Evolutionary conservation across 2,888 invertebrate species (phyloP), one percentile per base, ranked within the genome.

Genomic region (Napeogenes inachia): DNA sequence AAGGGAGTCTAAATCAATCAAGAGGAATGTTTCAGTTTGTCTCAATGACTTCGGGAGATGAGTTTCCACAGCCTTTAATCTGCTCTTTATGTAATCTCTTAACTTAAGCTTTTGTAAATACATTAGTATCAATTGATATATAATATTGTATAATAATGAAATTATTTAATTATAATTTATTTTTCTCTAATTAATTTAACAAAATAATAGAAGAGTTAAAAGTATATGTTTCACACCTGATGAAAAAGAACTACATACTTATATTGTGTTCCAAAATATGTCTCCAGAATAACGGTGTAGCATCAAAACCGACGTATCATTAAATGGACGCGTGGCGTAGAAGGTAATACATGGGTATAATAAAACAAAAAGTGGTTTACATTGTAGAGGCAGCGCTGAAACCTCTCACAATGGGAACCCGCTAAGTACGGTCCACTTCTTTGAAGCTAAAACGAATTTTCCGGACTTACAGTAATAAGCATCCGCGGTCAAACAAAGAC

Each of bases 401-500:
- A 71, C 75, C 75, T 73, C 72, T 78, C 76, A 87, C 86, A 87
- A 87, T 86, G 72, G 82, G 73, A 67, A 73, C 75, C 78, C 79
- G 80, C 82, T 84, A 86, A 85, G 84, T 86, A 80, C 82, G 84
- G 85, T 84, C 85, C 80, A 77, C 75, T 79, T 79, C 81, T 81
- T 83, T 81, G 78, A 80, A 76, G 73, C 76, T 78, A 78, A 76
- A 81, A 78, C 79, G 79, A 85, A 84, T 84, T 83, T 82, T 76
- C 82, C 82, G 77, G 81, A 82, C 77, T 79, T 80, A 76, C 74
- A 79, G 81, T 85, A 84, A 84, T 85, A 87, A 85, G 83, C 84
- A 81, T 82, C 84, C 83, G 79, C 74, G 78, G 70, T 73, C 84
- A 85, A 83, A 89, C 87, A 87, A 87, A 85, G 82, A 84, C 81